Conservation (phyloP, 2,113 vertebrate genomes). For the Poeciliopsis occidentalis region DNA sequence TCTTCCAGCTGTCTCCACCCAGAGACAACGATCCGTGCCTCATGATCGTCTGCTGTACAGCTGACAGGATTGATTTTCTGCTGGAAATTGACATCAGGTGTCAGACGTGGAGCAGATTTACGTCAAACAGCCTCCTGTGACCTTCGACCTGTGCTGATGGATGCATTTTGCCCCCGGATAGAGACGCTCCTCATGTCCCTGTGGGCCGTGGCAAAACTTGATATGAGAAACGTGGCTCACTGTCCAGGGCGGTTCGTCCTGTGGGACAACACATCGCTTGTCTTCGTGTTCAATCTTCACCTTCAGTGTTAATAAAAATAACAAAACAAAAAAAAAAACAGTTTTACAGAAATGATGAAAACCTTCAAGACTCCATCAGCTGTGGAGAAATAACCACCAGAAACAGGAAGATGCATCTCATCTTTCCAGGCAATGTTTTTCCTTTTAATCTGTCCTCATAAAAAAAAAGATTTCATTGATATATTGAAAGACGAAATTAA, state of each 20-base stretch:
- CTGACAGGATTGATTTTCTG: constrained; percentile 39
- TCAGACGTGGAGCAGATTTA: constrained; percentile 46
- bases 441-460: no score
- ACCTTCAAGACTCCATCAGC: no score
- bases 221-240: not conserved
- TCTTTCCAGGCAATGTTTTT: no score
- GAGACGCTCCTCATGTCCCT: constrained; percentile 1
- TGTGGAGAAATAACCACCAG: no score
- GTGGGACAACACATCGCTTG: not conserved
- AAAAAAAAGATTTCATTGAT: no score
- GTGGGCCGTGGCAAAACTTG: constrained; percentile 38
- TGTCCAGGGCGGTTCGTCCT: no score
- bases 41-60: constrained; percentile 26
- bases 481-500: not conserved
- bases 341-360: constrained; percentile 13
- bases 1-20: constrained; percentile 23
- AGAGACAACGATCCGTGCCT: constrained; percentile 1
- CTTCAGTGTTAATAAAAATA: constrained; percentile 5
- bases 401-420: no score
- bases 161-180: constrained; percentile 22
- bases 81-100: constrained; percentile 36
- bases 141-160: constrained; percentile 42
- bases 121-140: constrained; percentile 1
- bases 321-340: no score
- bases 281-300: constrained; percentile 43